Evolutionary conservation across 2,797 vertebrate genomes (phyloP).

Genomic region (Chloroceryle inda): DNA sequence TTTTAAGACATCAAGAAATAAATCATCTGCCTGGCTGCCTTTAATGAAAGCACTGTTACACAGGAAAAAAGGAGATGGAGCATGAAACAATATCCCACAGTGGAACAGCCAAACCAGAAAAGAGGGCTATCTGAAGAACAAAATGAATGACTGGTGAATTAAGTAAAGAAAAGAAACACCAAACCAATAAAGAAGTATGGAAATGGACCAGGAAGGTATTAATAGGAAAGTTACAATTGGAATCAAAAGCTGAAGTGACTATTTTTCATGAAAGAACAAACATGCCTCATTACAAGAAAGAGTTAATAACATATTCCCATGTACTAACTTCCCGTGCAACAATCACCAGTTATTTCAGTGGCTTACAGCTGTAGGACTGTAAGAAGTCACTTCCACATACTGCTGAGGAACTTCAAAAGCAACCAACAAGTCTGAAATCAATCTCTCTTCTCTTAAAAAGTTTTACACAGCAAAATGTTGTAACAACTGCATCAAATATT

Average conservation of each 20-base stretch:
- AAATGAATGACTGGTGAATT: not conserved
- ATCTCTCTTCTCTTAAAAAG: conserved; percentile 54
- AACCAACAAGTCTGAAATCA: conserved; percentile 62
- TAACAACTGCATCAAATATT: conserved; percentile 43
- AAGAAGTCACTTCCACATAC: conserved; percentile 54
- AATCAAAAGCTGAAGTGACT: not conserved
- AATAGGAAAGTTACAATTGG: conserved; percentile 13
- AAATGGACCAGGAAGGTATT: not conserved
- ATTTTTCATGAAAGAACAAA: not conserved
- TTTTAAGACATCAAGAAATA: conserved; percentile 42
- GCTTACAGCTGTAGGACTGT: not conserved
- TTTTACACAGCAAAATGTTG: conserved; percentile 15
- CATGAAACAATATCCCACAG: not conserved
- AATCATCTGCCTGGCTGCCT: conserved; percentile 27
- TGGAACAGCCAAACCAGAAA: not conserved
- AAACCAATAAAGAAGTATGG: not conserved
- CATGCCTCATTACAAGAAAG: not conserved
- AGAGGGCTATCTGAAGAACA: not conserved
- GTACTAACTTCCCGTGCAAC: not conserved
- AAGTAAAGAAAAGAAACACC: not conserved
- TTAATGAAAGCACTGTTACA: conserved; percentile 14
- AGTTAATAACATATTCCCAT: not conserved
- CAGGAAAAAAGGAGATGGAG: not conserved
- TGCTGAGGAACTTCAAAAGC: conserved; percentile 38
- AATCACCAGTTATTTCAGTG: not conserved